These are phyloP conservation scores for Caretta caretta DNA, from an alignment of 2,113 vertebrate genomes.

Conservation along the genomic window DNA sequence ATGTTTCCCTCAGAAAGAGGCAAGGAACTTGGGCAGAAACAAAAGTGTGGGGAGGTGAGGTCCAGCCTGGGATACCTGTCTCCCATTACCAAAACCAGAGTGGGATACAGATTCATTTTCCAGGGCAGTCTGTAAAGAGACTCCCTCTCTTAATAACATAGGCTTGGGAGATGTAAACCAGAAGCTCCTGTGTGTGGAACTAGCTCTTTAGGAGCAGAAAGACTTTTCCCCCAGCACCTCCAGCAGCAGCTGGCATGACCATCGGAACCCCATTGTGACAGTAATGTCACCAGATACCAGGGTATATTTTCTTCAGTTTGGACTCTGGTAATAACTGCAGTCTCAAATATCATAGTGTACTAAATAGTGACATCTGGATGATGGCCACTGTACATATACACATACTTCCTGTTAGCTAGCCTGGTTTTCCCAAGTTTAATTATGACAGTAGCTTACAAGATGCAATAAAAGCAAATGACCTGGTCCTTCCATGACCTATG, in stretches of 20 bases:
- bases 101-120: not conserved
- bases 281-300: not conserved
- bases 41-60: not conserved
- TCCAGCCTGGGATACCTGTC: not conserved
- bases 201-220: not conserved
- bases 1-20: not conserved
- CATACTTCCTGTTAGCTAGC: not conserved
- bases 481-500: not conserved
- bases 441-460: not conserved
- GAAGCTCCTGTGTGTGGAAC: not conserved
- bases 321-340: not conserved
- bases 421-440: not conserved
- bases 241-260: not conserved
- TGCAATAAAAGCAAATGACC: not conserved
- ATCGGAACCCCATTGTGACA: not conserved
- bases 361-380: not conserved
- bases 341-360: not conserved
- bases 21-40: not conserved
- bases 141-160: not conserved
- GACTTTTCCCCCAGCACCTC: not conserved
- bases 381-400: not conserved
- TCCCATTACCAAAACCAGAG: not conserved
- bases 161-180: not conserved
- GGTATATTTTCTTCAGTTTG: not conserved
- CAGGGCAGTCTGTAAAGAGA: not conserved